phyloP scores from a whole-genome alignment of 2,888 invertebrate species.

The Hetaerina titia region DNA sequence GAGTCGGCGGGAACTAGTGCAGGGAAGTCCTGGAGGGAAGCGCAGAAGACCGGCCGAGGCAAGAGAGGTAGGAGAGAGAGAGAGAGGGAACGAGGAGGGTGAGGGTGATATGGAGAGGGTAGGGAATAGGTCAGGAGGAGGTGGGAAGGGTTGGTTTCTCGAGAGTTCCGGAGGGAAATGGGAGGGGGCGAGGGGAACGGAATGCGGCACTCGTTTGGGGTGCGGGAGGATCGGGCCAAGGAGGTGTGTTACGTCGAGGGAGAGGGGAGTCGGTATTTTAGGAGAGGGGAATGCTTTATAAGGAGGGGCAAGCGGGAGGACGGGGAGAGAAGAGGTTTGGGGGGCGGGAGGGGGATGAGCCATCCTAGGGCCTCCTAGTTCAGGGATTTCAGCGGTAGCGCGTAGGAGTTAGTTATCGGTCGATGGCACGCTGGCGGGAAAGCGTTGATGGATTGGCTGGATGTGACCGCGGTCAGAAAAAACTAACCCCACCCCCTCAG shows the following conservation, averaged over 20 bases:
- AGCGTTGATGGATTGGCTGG: conserved; percentile 53
- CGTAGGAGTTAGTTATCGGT: conserved; percentile 54
- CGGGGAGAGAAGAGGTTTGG: too few species aligned
- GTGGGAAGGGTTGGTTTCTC: not conserved
- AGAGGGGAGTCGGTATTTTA: not conserved
- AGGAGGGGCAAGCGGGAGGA: not conserved
- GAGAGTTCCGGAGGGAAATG: not conserved
- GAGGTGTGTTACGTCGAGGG: not conserved
- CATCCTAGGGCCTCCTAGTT: not conserved
- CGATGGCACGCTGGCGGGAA: conserved; percentile 22
- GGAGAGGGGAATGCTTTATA: not conserved
- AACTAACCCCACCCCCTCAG: not conserved
- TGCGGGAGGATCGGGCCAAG: too few species aligned
- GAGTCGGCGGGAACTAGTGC: too few species aligned
- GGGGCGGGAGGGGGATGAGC: too few species aligned
- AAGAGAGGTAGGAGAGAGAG: not conserved
- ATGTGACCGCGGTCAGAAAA: conserved; percentile 57
- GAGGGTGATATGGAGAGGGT: not conserved
- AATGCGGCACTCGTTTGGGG: too few species aligned
- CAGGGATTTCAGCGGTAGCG: not conserved
- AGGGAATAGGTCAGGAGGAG: not conserved
- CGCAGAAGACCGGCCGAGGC: not conserved
- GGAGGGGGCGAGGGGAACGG: not conserved
- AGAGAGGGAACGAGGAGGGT: not conserved
- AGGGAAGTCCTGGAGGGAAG: too few species aligned